phyloP scores from a whole-genome alignment of 1,140 invertebrate genomes.

The Leptonema lineaticorne region DNA sequence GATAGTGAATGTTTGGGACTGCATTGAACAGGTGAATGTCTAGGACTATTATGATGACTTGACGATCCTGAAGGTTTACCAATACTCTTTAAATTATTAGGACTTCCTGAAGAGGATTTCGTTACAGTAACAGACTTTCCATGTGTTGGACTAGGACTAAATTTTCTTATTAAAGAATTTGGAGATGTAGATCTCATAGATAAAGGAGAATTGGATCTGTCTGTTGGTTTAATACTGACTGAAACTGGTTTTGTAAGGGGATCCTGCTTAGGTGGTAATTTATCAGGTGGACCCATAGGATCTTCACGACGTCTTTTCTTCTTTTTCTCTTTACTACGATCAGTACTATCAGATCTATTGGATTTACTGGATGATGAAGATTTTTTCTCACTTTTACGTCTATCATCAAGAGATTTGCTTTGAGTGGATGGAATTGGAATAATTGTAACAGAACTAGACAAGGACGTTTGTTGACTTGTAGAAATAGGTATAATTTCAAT shows the following conservation, averaged over 20 bases:
- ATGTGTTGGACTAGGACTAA: slow-evolving; percentile 68
- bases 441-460: slow-evolving; percentile 81
- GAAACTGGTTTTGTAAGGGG: slow-evolving; percentile 72
- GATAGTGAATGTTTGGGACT: slow-evolving; percentile 69
- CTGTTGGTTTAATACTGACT: slow-evolving; percentile 71
- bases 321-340: slow-evolving; percentile 74
- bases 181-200: slow-evolving; percentile 63
- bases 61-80: slow-evolving; percentile 58
- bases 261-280: slow-evolving; percentile 71
- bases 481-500: slow-evolving; percentile 80
- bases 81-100: slow-evolving; percentile 57
- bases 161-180: slow-evolving; percentile 64
- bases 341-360: slow-evolving; percentile 52
- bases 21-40: slow-evolving; percentile 74
- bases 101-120: slow-evolving; percentile 59
- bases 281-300: slow-evolving; percentile 83
- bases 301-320: slow-evolving; percentile 76
- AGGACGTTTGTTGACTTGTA: slow-evolving; percentile 59
- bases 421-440: slow-evolving; percentile 71
- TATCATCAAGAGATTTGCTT: slow-evolving; percentile 60
- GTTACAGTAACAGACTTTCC: slow-evolving; percentile 59
- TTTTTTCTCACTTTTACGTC: slow-evolving; percentile 64
- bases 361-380: slow-evolving; percentile 59
- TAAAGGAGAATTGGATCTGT: slow-evolving; percentile 64
- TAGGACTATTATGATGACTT: slow-evolving; percentile 67